A percentile compares a stretch with the other conserved stretches of the same genome.
These are phyloP conservation scores for Chiridota heheva DNA, from an alignment of 35 echinoderm and acorn worm genomes.

Conservation along the genomic window DNA sequence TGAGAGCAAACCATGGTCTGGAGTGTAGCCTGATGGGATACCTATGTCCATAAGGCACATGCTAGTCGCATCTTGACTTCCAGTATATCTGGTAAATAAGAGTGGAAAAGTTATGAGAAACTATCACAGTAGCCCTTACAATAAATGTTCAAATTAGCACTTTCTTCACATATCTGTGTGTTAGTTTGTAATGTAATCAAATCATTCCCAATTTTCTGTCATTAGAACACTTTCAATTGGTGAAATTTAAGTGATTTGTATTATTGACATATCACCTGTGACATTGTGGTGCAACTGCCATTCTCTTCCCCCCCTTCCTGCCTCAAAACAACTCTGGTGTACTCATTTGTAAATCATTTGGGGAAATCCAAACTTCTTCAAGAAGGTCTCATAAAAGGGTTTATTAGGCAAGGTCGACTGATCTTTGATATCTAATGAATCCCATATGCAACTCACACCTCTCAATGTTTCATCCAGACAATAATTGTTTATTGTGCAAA, in stretches of 20 bases:
- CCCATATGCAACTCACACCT: no score
- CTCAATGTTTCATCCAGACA: no score
- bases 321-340: no score
- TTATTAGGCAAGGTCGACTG: no score
- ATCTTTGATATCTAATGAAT: no score
- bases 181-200: neutral
- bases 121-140: neutral
- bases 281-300: no score
- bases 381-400: no score
- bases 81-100: constrained; percentile 13
- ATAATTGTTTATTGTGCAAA: no score
- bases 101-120: neutral
- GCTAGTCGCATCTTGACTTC: neutral
- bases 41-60: constrained; percentile 48
- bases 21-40: constrained; percentile 31
- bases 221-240: neutral
- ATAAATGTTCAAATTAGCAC: neutral
- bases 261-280: no score
- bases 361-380: no score
- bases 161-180: neutral
- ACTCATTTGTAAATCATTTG: no score
- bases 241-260: neutral
- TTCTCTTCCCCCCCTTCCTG: no score
- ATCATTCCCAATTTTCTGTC: neutral
- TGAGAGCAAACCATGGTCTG: neutral